Evolutionary conservation across 2,888 invertebrate genomes (phyloP), one percentile per base, ranked within the genome.

Genomic region (Coenonympha arcania): DNA sequence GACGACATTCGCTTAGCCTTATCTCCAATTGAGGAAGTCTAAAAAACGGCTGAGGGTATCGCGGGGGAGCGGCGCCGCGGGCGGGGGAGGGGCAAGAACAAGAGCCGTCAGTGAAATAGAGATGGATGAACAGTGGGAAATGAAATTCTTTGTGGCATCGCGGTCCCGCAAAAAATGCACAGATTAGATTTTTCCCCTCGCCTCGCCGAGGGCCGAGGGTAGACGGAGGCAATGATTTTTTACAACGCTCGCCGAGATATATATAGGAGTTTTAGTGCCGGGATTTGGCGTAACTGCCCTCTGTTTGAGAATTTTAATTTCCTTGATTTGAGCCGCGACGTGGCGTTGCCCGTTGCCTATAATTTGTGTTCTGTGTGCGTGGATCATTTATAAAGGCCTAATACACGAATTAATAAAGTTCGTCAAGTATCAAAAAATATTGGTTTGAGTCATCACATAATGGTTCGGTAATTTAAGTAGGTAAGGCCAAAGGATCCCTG

Each of bases 81-180:
- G 63, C 64, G 65, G 69, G 64, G 73, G 71, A 63, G 66, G 63
- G 61, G 69, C 75, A 86, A 86, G 86, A 87, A 87, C 86, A 85
- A 84, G 84, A 78, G 84, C 79, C 83, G 86, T 86, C 86, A 86
- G 77, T 85, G 85, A 83, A 86, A 86, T 85, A 85, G 86, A 87
- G 87, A 87, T 85, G 87, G 86, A 87, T 87, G 87, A 87, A 87
- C 86, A 87, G 85, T 85, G 84, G 87, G 87, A 87, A 87, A 87
- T 87, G 87, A 87, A 87, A 87, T 87, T 87, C 87, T 87, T 87
- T 86, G 87, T 87, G 87, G 87, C 83, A 82, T 85, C 84, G 85
- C 85, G 85, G 84, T 83, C 86, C 80, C 87, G 86, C 86, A 87
- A 87, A 87, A 87, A 87, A 87, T 87, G 85, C 85, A 83, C 84